Conservation (phyloP, 2,888 invertebrate genomes). For the Netelia fuscicornis region DNA sequence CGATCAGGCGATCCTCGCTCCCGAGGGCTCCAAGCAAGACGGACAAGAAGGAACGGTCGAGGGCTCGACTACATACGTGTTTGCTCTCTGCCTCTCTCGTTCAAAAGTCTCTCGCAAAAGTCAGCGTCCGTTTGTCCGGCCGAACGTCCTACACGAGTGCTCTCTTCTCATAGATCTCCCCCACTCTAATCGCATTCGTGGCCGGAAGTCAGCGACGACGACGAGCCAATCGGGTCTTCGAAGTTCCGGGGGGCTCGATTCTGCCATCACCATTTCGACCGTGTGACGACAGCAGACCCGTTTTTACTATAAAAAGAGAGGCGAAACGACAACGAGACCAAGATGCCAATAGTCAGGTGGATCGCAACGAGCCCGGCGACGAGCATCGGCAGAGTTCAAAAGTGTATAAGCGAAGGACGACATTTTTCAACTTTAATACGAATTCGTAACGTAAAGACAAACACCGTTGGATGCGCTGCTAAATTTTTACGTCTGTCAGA, state of each 20-base stretch:
- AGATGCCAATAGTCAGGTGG: slow-evolving; percentile 78
- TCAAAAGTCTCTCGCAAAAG: slow-evolving; percentile 6
- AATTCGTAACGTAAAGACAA: background rate
- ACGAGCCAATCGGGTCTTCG: slow-evolving; percentile 59
- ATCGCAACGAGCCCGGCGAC: slow-evolving; percentile 71
- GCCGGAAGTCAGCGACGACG: slow-evolving; percentile 62
- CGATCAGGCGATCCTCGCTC: background rate
- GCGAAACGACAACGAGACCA: slow-evolving; percentile 44
- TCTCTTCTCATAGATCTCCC: slow-evolving; percentile 46
- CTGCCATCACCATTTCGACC: slow-evolving; percentile 40
- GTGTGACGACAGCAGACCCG: background rate
- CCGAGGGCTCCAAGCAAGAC: background rate
- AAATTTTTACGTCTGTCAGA: slow-evolving; percentile 19
- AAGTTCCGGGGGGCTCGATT: slow-evolving; percentile 64
- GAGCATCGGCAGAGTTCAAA: slow-evolving; percentile 24
- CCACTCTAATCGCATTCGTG: slow-evolving; percentile 18
- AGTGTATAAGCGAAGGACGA: slow-evolving; percentile 36
- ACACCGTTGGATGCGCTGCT: slow-evolving; percentile 29
- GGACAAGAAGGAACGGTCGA: background rate
- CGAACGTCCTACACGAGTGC: background rate
- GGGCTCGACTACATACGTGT: background rate
- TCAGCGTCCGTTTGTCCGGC: too few relatives aligned
- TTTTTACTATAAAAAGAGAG: slow-evolving; percentile 63
- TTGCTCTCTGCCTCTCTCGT: background rate
- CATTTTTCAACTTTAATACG: slow-evolving; percentile 36